Conservation (phyloP, 2,888 invertebrate genomes). For the Eumacrocentrus americanus region DNA sequence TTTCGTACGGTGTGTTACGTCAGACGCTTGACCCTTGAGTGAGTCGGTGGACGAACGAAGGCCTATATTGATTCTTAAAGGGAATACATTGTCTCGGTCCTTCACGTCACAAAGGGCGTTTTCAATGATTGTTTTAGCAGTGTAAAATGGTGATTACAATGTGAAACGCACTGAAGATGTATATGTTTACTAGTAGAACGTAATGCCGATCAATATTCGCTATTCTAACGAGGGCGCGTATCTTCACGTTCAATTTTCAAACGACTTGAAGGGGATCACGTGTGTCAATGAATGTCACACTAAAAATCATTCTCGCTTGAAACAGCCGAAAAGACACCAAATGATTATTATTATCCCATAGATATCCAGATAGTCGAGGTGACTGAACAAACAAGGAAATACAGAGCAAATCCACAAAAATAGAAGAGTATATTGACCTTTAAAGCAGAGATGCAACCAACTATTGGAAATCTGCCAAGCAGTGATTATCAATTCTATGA, state of each 20-base stretch:
- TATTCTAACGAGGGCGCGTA: slow-evolving; percentile 12
- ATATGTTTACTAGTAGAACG: background rate
- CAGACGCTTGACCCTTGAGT: slow-evolving; percentile 31
- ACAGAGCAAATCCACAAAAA: background rate
- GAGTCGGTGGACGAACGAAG: slow-evolving; percentile 26
- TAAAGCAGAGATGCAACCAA: slow-evolving; percentile 29
- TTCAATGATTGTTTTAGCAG: slow-evolving; percentile 4
- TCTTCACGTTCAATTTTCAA: slow-evolving; percentile 11
- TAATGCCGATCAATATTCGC: slow-evolving; percentile 16
- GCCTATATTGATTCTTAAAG: slow-evolving; percentile 50
- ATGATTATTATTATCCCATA: too few species aligned
- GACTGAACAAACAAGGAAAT: background rate
- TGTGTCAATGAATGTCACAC: slow-evolving; percentile 11
- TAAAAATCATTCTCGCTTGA: background rate
- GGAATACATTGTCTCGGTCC: slow-evolving; percentile 31
- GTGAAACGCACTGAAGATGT: background rate
- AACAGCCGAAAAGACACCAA: too few species aligned
- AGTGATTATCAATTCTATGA: too few species aligned
- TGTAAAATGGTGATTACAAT: background rate
- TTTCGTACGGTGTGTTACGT: slow-evolving; percentile 30
- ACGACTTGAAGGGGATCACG: slow-evolving; percentile 17
- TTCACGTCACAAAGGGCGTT: background rate
- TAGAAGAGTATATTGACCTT: slow-evolving; percentile 38
- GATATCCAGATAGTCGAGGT: too few species aligned
- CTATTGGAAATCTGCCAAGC: slow-evolving; percentile 31